These are phyloP conservation scores for Liolophura sinensis DNA, from an alignment of 1,140 invertebrate species.

Conservation along the genomic window DNA sequence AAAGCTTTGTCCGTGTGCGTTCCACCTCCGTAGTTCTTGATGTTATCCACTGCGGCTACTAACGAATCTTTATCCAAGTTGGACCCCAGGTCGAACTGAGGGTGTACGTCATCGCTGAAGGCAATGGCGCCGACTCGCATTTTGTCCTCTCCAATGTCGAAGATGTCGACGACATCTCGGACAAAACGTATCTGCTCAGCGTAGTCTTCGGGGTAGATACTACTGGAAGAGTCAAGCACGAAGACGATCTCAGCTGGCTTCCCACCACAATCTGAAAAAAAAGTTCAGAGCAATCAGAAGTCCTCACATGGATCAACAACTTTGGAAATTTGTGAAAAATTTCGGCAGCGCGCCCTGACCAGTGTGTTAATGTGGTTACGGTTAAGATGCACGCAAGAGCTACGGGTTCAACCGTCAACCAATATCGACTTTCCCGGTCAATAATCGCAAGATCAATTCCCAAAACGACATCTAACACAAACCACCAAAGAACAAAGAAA, in stretches of 20 bases:
- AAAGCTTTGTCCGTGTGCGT: constrained; percentile 37
- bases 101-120: constrained; percentile 32
- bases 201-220: constrained; percentile 42
- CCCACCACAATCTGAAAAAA: constrained; percentile 39
- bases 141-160: constrained; percentile 27
- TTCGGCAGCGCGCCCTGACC: no score
- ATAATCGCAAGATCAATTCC: no score
- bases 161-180: constrained; percentile 32
- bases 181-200: constrained; percentile 36
- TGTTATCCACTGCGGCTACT: background rate
- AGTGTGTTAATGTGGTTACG: no score
- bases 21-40: constrained; percentile 12
- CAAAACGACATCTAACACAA: no score
- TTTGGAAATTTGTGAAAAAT: no score
- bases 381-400: no score
- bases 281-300: no score
- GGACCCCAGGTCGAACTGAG: constrained; percentile 23
- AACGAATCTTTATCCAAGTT: constrained; percentile 9
- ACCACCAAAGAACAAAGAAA: no score
- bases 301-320: no score
- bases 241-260: constrained; percentile 50
- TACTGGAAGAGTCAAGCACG: constrained; percentile 44
- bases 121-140: constrained; percentile 34
- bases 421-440: no score
- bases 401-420: no score